phyloP scores from a whole-genome alignment of 1,140 invertebrate genomes.

The Drosophila nasuta region DNA sequence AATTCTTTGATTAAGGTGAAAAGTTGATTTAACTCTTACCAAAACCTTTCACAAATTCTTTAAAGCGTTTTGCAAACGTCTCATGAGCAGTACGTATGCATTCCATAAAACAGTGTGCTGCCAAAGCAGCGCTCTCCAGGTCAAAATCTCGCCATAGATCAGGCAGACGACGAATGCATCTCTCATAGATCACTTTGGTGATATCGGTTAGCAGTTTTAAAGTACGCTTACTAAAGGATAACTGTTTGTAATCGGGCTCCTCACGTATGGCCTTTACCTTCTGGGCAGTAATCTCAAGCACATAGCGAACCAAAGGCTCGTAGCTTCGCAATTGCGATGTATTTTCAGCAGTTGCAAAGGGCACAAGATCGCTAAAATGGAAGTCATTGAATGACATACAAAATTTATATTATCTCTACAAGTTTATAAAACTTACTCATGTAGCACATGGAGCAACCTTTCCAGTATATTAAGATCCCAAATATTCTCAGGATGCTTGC shows the following conservation, averaged over 20 bases:
- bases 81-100: conserved; percentile 85
- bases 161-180: conserved; percentile 79
- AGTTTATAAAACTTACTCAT: conserved; percentile 58
- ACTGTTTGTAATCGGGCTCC: conserved; percentile 78
- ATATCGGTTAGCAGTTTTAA: conserved; percentile 78
- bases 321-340: conserved; percentile 61
- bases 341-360: conserved; percentile 65
- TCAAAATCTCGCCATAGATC: conserved; percentile 84
- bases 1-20: neutral
- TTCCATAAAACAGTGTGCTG: conserved; percentile 87
- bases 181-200: conserved; percentile 82
- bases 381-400: neutral
- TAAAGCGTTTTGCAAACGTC: conserved; percentile 84
- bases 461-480: conserved; percentile 77
- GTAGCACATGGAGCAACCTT: conserved; percentile 64
- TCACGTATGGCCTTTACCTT: conserved; percentile 65
- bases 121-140: conserved; percentile 81
- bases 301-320: conserved; percentile 69
- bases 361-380: conserved; percentile 65
- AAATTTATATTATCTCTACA: neutral
- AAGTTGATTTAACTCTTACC: conserved; percentile 67
- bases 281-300: conserved; percentile 52
- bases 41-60: conserved; percentile 84
- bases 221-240: conserved; percentile 70
- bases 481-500: conserved; percentile 69